Conservation (phyloP, 2,797 vertebrate genomes). For the Dermochelys coriacea region DNA sequence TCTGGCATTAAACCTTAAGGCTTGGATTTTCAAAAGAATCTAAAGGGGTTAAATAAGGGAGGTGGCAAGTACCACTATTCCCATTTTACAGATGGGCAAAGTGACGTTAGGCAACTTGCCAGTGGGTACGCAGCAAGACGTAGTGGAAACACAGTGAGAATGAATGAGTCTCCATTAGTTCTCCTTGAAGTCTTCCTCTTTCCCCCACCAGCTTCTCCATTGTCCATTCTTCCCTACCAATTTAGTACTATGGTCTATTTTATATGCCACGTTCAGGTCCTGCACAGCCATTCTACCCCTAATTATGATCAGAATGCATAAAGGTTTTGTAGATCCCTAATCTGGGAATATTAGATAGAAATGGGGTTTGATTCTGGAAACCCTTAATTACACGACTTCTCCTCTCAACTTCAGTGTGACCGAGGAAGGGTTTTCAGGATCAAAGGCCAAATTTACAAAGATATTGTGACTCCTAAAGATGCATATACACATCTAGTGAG, state of each 20-base stretch:
- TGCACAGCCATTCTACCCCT: background rate
- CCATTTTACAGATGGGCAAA: background rate
- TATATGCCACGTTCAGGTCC: background rate
- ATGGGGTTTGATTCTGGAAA: background rate
- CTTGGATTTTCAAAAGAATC: background rate
- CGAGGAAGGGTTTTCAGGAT: background rate
- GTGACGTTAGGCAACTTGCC: background rate
- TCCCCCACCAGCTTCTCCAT: background rate
- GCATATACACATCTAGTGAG: background rate
- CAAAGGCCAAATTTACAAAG: background rate
- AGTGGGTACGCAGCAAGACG: background rate
- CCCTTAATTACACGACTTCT: background rate
- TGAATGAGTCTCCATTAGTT: background rate
- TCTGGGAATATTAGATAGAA: background rate
- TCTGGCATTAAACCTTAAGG: background rate
- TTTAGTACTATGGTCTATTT: background rate
- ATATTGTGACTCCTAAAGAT: background rate
- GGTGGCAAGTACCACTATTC: background rate
- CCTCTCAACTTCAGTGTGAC: background rate
- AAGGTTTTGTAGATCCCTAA: background rate
- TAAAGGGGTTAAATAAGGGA: background rate
- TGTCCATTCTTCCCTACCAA: background rate
- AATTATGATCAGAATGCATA: background rate
- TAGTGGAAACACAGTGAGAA: background rate
- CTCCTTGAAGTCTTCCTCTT: background rate